Base-by-base conservation (phyloP, 2,113 vertebrate species). In the Ornithorhynchus anatinus region DNA sequence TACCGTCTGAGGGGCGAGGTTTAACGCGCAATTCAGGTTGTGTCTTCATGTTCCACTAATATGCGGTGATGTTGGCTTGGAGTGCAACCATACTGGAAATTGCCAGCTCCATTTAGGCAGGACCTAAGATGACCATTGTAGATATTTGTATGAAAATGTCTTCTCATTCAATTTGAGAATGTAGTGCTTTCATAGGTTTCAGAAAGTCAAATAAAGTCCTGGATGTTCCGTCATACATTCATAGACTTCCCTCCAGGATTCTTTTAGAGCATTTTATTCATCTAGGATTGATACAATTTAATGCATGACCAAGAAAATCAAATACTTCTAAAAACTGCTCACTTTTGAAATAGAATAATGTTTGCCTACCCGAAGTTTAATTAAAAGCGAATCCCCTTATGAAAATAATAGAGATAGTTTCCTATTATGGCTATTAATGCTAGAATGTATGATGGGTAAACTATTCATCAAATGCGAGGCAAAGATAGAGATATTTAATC, bases 361-460 rank as follows among this genome's bases (percentile, higher is more conserved):
- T 85, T 84, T 84, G 66, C 50, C 72, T 72, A 72, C 19, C 33
- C 79, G 48, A 64, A n/a, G 37, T 72, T 84, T 86, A 88, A 86
- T 86, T 84, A 83, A 84, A 85, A 82, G 70, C 56, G 69, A 83
- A 77, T 77, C 75, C 59, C n/a, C 60, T 75, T 83, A 50, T 72
- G 50, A 70, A 86, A 83, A 81, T 84, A 79, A 75, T 79, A 53
- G 37, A 75, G 58, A 72, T 78, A 35, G 39, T 72, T 86, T 77
- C 60, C 29, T n/a, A 56, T 22, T 48, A 25, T 17, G 57, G 15
- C 48, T 57, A 68, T 79, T 84, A 82, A 48, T 57, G 87, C 43
- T 71, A 69, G 27, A 47, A 7, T 75, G 37, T 66, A 16, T 69
- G 69, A 81, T 75, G 32, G 2, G 10, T 37, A 69, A 59, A 80